These are phyloP conservation scores for Drosophila fuyamai DNA, from an alignment of 1,140 invertebrate genomes.

Conservation along the genomic window DNA sequence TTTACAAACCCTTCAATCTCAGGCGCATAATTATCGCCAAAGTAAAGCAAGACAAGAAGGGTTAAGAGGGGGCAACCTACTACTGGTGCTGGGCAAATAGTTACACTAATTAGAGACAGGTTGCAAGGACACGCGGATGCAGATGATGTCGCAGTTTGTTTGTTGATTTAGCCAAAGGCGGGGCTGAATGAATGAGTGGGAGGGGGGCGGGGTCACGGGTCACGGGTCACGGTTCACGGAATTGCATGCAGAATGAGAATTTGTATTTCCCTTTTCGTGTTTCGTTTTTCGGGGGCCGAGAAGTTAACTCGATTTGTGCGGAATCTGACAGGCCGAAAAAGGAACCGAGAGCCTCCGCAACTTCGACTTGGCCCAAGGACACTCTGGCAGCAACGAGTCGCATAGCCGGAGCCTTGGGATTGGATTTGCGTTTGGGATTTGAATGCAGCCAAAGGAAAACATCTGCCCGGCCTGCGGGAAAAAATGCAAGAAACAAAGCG, in stretches of 20 bases:
- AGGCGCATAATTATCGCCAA: conserved; percentile 28
- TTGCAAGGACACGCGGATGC: conserved; percentile 41
- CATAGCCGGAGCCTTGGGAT: conserved; percentile 38
- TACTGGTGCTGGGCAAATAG: conserved; percentile 31
- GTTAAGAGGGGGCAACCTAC: background rate
- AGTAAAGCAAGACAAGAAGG: background rate
- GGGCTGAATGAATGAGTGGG: background rate
- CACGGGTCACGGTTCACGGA: conserved; percentile 19
- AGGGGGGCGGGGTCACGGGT: background rate
- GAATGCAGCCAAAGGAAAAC: conserved; percentile 46
- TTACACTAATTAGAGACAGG: conserved; percentile 54
- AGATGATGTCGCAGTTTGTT: conserved; percentile 49
- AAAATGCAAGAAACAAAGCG: conserved; percentile 32
- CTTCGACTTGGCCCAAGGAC: conserved; percentile 45
- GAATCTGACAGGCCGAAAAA: conserved; percentile 31
- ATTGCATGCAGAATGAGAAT: conserved; percentile 40
- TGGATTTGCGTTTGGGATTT: conserved; percentile 50
- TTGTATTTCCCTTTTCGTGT: conserved; percentile 12
- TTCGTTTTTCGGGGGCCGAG: background rate
- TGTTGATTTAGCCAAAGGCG: conserved; percentile 45
- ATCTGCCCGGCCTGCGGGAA: conserved; percentile 27
- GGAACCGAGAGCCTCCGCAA: conserved; percentile 26
- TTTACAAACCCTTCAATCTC: conserved; percentile 14
- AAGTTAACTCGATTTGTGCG: conserved; percentile 50
- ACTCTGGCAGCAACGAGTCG: conserved; percentile 1